A percentile compares a stretch with the other conserved stretches of the same genome.
Conservation (phyloP, 2,888 invertebrate genomes). For the Adelphocoris suturalis region DNA sequence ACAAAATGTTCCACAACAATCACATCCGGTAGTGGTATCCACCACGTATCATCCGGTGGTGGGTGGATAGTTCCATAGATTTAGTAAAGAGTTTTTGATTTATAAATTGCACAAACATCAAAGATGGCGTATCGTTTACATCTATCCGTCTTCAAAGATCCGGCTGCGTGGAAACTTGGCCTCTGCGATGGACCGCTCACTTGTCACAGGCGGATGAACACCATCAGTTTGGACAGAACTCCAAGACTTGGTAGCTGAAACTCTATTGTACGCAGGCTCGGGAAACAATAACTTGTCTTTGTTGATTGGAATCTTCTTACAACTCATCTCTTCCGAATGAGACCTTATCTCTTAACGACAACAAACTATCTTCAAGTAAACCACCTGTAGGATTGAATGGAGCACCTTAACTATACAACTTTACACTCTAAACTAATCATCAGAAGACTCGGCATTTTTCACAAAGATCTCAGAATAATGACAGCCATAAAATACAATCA, state of each 20-base stretch:
- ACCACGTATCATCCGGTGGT: background rate
- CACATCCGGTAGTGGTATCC: background rate
- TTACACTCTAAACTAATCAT: too few species aligned
- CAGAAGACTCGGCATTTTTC: too few species aligned
- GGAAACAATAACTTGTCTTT: constrained; percentile 35
- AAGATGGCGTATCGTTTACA: background rate
- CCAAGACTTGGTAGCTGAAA: background rate
- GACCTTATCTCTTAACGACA: background rate
- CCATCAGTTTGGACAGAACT: background rate
- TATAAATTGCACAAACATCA: background rate
- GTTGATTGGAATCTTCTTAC: constrained; percentile 13
- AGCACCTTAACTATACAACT: too few species aligned
- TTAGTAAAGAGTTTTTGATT: background rate
- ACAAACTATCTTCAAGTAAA: too few species aligned
- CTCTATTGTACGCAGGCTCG: background rate
- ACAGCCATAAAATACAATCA: too few species aligned
- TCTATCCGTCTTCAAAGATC: background rate
- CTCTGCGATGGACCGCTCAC: background rate
- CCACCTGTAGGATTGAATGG: too few species aligned
- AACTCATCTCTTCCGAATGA: background rate
- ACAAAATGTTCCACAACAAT: too few species aligned
- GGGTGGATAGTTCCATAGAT: too few species aligned
- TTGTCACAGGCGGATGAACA: constrained; percentile 39
- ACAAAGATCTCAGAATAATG: too few species aligned
- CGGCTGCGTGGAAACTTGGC: background rate